Base-by-base conservation (phyloP, 2,113 vertebrate species). In the Plotosus lineatus region DNA sequence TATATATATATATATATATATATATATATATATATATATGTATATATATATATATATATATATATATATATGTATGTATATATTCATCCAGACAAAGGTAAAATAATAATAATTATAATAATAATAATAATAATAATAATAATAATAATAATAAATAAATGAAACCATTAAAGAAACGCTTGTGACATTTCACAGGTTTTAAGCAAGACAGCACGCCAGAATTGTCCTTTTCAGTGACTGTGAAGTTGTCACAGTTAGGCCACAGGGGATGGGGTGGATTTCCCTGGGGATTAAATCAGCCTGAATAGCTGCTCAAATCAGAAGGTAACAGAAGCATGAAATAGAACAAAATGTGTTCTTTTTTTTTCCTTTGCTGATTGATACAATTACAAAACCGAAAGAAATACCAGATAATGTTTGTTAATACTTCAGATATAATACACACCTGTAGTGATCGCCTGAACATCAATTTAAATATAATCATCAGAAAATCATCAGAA, bases 211-310 rank as follows among this genome's bases (percentile, higher is more conserved):
- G 48, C 12, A 23, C 61, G 76, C 60, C 60, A 75, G 48, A 82
- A 75, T 82, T 51, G 61, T 75, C 36, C 73, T 76, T 82, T 82
- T 82, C 36, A 76, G 61, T 17, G 12, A 75, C 44, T 55, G 72
- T 65, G 48, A 50, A 75, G 80, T 81, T 81, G 80, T 66, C 80
- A 82, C 80, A 56, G 73, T 82, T 76, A 55, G 73, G 80, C 42
- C 65, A 68, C 63, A 63, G 80, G 51, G 61, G 73, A 76, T 36
- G 73, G 61, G 61, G 40, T 42, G 61, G 65, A 40, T 82, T 85
- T 77, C 77, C 84, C 76, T n/a, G 56, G 42, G 84, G 73, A 83
- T 85, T 83, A 83, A 83, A 80, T 80, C 81, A 77, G 79, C 72
- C 66, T 79, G 78, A 85, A 85, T 83, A 53, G 81, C 76, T 46